A percentile compares a stretch with the other conserved stretches of the same genome.
Evolutionary conservation across 2,888 invertebrate species (phyloP).

Genomic region (Caenorhabditis sp.): DNA sequence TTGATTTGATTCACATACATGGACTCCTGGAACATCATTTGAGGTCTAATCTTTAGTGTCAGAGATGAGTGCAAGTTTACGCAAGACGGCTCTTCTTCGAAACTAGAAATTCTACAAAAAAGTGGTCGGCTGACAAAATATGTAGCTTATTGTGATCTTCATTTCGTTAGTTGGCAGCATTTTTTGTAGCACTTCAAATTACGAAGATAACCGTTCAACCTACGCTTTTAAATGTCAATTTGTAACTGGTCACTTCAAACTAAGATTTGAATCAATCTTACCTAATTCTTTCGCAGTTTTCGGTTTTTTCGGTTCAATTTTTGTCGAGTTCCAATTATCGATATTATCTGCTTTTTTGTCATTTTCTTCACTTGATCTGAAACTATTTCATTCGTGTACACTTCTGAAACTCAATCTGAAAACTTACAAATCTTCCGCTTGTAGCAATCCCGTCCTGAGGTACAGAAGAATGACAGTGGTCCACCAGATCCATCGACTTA

Average conservation of each 20-base stretch:
- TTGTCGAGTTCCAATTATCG: constrained; percentile 31
- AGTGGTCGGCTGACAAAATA: too few relatives aligned
- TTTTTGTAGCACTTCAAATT: too few relatives aligned
- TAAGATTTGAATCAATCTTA: too few relatives aligned
- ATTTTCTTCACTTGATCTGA: constrained; percentile 42
- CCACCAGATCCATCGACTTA: constrained; percentile 64
- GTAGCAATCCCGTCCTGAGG: constrained; percentile 38
- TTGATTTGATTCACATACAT: constrained; percentile 75
- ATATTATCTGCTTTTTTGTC: not conserved
- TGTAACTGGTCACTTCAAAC: too few relatives aligned
- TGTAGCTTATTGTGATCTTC: too few relatives aligned
- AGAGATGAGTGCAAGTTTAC: too few relatives aligned
- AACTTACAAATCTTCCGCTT: constrained; percentile 42
- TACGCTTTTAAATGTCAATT: too few relatives aligned
- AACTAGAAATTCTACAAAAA: too few relatives aligned
- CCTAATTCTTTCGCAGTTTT: constrained; percentile 50
- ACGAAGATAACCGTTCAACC: too few relatives aligned
- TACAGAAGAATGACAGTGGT: constrained; percentile 46
- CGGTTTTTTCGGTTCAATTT: constrained; percentile 28
- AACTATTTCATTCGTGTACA: constrained; percentile 6
- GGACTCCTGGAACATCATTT: constrained; percentile 72
- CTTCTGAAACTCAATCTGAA: not conserved
- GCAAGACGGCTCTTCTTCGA: too few relatives aligned
- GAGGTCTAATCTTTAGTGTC: too few relatives aligned
- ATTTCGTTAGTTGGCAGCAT: too few relatives aligned